Conservation (phyloP, 2,113 vertebrate species). For the Trogon surrucura region DNA sequence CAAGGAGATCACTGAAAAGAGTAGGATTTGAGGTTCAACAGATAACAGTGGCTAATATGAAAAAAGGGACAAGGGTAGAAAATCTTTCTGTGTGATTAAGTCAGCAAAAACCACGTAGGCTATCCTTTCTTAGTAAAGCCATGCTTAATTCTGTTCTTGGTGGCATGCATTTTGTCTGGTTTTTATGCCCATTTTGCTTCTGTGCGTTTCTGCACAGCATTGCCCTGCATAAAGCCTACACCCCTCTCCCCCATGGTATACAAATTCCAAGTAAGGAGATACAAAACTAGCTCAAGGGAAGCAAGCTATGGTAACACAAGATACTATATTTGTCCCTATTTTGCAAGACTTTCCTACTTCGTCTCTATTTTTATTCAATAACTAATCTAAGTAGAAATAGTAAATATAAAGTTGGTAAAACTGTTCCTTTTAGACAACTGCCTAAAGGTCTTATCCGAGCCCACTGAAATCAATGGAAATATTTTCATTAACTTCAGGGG, state of each 20-base stretch:
- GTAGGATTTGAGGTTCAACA: background rate
- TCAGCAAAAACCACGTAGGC: background rate
- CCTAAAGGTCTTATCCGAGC: background rate
- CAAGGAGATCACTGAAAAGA: background rate
- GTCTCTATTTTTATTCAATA: background rate
- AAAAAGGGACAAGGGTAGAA: background rate
- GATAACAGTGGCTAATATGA: background rate
- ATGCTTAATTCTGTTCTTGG: background rate
- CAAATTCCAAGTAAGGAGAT: background rate
- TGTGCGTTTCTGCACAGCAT: background rate
- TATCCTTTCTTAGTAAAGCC: background rate
- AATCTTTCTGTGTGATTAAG: background rate
- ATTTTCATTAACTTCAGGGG: background rate
- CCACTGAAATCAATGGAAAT: background rate
- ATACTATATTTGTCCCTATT: background rate
- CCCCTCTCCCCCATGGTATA: background rate
- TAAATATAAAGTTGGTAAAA: background rate
- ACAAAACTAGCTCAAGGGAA: background rate
- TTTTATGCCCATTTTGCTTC: background rate
- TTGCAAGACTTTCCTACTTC: background rate
- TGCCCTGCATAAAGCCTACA: background rate
- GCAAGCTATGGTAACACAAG: background rate
- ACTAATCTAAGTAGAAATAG: background rate
- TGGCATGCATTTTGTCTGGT: background rate
- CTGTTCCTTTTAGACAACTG: background rate